A percentile compares a stretch with the other conserved stretches of the same genome.
Evolutionary conservation across 2,113 vertebrate species (phyloP).

Genomic region (Phyllostomus hastatus): DNA sequence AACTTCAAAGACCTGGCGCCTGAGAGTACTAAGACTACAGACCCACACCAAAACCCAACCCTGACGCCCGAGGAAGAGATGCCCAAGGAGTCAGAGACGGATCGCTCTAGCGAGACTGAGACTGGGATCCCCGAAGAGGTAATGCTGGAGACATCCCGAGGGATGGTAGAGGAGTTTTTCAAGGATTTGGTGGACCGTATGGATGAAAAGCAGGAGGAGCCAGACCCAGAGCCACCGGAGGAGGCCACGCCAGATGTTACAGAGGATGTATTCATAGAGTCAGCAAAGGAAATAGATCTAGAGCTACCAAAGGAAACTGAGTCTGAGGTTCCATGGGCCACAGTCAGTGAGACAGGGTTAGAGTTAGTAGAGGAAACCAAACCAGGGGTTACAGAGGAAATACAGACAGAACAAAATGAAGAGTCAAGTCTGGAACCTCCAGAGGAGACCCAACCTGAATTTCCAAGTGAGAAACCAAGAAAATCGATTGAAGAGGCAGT

Average conservation of each 20-base stretch:
- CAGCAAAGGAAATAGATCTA: background rate
- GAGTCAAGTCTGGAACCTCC: background rate
- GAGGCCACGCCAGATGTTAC: background rate
- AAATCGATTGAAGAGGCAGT: constrained; percentile 1
- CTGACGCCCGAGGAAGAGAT: background rate
- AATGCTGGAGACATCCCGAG: background rate
- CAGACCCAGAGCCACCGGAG: background rate
- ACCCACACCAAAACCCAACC: background rate
- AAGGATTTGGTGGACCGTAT: background rate
- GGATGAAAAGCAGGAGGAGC: background rate
- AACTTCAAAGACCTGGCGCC: background rate
- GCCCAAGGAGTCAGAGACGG: background rate
- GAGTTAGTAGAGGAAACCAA: background rate
- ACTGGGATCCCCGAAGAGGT: background rate
- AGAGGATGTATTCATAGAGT: background rate
- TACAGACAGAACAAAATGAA: background rate
- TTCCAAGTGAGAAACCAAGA: background rate
- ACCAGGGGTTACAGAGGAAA: background rate
- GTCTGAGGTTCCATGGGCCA: background rate
- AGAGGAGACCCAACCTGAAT: background rate
- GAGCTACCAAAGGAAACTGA: background rate
- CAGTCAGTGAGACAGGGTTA: background rate
- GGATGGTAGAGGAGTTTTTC: background rate
- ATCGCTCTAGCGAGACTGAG: background rate
- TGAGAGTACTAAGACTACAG: background rate